phyloP scores from a whole-genome alignment of 2,113 vertebrate genomes.

The Thomomys bottae region DNA sequence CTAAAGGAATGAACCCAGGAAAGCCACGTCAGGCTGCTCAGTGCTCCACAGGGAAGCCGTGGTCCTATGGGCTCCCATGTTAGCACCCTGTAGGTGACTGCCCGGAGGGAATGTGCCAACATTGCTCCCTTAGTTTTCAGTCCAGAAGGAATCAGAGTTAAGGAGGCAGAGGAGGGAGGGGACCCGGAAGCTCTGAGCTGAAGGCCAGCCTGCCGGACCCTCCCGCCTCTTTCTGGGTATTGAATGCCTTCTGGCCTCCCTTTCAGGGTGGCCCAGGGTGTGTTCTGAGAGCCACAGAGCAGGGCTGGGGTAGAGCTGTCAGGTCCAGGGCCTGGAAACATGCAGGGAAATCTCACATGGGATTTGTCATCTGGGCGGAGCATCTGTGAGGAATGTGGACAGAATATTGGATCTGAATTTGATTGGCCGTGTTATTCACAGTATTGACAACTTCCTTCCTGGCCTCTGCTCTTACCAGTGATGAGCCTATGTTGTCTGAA shows the following conservation, averaged over 20 bases:
- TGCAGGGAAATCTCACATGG: not conserved
- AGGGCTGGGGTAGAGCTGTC: not conserved
- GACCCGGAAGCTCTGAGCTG: not conserved
- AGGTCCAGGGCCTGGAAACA: accelerated
- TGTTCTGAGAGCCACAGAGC: not conserved
- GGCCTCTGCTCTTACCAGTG: slow-evolving; percentile 34
- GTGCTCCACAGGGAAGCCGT: not conserved
- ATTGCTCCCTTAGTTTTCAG: not conserved
- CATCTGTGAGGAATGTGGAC: not conserved
- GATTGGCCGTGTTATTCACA: not conserved
- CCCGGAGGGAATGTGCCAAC: not conserved
- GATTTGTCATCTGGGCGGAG: not conserved
- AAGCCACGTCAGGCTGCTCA: not conserved
- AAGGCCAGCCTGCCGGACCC: no score
- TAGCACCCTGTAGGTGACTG: not conserved
- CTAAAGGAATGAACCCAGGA: not conserved
- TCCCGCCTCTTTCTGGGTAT: no score
- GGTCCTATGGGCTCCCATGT: not conserved
- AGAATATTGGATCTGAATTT: slow-evolving; percentile 6
- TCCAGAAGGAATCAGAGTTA: not conserved
- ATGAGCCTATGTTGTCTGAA: slow-evolving; percentile 62
- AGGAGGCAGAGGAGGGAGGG: not conserved
- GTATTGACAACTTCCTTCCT: slow-evolving; percentile 67
- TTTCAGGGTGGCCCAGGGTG: not conserved
- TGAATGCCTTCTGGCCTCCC: not conserved